Percentiles rank a stretch among this genome's conserved stretches.
Evolutionary conservation across 2,113 vertebrate species (phyloP).

Genomic region (Columba janthina): DNA sequence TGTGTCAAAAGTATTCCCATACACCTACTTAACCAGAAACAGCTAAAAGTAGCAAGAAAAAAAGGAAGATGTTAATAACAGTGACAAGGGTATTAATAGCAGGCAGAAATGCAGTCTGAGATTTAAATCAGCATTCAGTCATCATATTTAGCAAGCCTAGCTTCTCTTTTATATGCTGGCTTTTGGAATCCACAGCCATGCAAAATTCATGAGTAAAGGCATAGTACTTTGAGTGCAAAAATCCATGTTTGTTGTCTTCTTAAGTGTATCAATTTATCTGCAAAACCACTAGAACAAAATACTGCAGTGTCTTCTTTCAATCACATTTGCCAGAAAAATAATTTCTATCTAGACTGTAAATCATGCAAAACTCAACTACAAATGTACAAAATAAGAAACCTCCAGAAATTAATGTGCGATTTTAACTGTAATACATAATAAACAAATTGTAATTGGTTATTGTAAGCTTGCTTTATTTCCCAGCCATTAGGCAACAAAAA

Average conservation of each 20-base stretch:
- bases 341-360: background rate
- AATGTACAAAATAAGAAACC: background rate
- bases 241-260: background rate
- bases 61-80: conserved; percentile 3
- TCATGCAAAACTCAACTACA: background rate
- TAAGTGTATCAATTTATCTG: background rate
- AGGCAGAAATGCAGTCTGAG: background rate
- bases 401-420: background rate
- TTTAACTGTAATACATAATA: background rate
- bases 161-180: background rate
- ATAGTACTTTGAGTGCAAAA: conserved; percentile 1
- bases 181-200: conserved; percentile 17
- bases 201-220: conserved; percentile 40
- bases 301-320: background rate
- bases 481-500: background rate
- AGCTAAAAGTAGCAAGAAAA: background rate
- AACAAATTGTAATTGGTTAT: background rate
- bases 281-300: background rate
- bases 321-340: background rate
- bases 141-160: background rate
- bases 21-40: conserved; percentile 2
- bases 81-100: conserved; percentile 4
- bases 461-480: background rate
- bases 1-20: background rate
- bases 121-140: conserved; percentile 24